Percentiles rank a stretch among this genome's conserved stretches.
Evolutionary conservation across 2,113 vertebrate species (phyloP).

Genomic region (Cranoglanis bouderius): DNA sequence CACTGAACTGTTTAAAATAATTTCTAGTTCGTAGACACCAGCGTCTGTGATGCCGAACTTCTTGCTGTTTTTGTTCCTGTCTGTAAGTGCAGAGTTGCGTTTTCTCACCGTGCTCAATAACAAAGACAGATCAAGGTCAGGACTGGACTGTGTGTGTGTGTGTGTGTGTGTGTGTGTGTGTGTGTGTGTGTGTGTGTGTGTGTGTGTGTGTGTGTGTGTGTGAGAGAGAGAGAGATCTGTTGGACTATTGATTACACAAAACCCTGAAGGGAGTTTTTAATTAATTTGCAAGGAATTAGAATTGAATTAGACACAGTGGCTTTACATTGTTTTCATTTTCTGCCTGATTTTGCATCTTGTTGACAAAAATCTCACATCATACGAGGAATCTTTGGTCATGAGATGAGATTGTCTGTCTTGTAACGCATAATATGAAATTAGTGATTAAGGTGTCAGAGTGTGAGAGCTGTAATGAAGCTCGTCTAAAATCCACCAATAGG

Average conservation of each 20-base stretch:
- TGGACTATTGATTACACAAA: neutral
- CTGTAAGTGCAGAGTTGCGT: conserved; percentile 2
- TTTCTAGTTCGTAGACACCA: neutral
- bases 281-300: neutral
- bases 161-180: neutral
- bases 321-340: neutral
- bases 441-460: too few species aligned
- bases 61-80: neutral
- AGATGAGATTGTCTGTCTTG: neutral
- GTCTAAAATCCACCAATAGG: neutral
- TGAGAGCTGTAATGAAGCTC: neutral
- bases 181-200: neutral
- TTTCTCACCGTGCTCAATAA: conserved; percentile 17
- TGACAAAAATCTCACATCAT: neutral
- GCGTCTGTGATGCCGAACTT: neutral
- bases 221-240: too few species aligned
- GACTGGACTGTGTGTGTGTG: neutral
- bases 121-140: conserved; percentile 56
- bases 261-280: neutral
- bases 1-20: neutral
- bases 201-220: neutral
- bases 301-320: neutral
- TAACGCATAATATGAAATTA: neutral
- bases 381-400: neutral
- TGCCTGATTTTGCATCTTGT: neutral